These are phyloP conservation scores for Nyleta sp. DNA, from an alignment of 2,888 invertebrate genomes.

Conservation along the genomic window DNA sequence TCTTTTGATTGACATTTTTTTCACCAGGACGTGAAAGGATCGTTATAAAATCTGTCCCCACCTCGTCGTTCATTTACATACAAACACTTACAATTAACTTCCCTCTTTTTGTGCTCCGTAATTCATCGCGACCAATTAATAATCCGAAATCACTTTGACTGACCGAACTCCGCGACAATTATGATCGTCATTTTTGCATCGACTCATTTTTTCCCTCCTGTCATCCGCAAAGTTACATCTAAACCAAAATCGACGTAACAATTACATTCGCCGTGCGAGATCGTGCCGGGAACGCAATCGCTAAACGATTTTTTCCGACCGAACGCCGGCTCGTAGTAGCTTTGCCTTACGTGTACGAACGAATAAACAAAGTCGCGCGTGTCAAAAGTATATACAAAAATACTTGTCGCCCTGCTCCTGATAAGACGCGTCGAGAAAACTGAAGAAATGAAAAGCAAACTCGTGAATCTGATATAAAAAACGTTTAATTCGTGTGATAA, in stretches of 20 bases:
- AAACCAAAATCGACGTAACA: slow-evolving; percentile 60
- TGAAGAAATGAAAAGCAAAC: slow-evolving; percentile 8
- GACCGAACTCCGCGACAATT: background rate
- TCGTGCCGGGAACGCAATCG: slow-evolving; percentile 57
- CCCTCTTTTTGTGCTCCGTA: slow-evolving; percentile 38
- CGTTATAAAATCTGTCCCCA: slow-evolving; percentile 15
- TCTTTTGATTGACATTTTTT: slow-evolving; percentile 31
- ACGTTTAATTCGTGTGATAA: slow-evolving; percentile 79
- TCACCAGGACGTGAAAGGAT: slow-evolving; percentile 36
- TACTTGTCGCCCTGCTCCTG: too few relatives aligned
- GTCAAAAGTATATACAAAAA: slow-evolving; percentile 24
- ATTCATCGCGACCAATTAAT: background rate
- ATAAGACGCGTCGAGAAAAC: slow-evolving; percentile 35
- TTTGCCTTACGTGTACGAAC: slow-evolving; percentile 7
- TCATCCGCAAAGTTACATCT: slow-evolving; percentile 1
- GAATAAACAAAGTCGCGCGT: slow-evolving; percentile 1
- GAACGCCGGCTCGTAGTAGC: slow-evolving; percentile 5
- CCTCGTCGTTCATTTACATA: slow-evolving; percentile 26
- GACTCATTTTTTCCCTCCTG: background rate
- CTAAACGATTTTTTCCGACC: slow-evolving; percentile 52
- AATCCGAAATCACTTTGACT: background rate
- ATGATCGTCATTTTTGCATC: too few relatives aligned
- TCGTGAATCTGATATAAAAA: slow-evolving; percentile 75
- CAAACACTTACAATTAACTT: slow-evolving; percentile 37
- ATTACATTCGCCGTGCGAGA: slow-evolving; percentile 59